Evolutionary conservation across 2,888 invertebrate species (phyloP).

Genomic region (Acrocyrtus sp.): DNA sequence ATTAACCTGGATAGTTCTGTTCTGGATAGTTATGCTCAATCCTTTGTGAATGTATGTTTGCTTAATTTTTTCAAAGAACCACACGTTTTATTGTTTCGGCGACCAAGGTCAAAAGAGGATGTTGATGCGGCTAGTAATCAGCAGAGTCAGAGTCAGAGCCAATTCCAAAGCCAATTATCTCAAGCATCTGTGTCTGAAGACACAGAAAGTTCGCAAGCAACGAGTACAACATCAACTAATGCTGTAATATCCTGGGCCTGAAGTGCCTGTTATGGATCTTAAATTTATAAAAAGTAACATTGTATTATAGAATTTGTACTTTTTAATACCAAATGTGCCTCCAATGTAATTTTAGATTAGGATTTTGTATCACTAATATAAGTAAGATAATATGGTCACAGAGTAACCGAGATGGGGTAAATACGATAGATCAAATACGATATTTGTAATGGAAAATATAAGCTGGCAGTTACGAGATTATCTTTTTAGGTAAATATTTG

Average conservation of each 20-base stretch:
- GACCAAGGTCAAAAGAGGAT: conserved; percentile 66
- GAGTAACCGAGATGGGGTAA: no score
- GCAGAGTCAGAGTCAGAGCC: conserved; percentile 14
- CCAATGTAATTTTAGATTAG: no score
- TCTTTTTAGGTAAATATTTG: no score
- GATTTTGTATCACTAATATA: no score
- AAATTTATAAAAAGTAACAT: no score
- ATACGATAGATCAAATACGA: no score
- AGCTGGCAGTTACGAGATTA: no score
- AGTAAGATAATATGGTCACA: no score
- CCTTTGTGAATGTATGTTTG: background rate
- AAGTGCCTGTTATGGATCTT: background rate
- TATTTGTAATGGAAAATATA: no score
- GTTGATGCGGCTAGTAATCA: background rate
- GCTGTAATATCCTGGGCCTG: conserved; percentile 22
- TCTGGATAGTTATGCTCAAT: background rate
- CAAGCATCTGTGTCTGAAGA: conserved; percentile 3
- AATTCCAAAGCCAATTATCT: background rate
- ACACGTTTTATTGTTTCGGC: conserved; percentile 84
- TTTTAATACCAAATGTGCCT: no score
- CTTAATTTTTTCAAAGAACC: conserved; percentile 73
- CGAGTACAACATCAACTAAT: conserved; percentile 25
- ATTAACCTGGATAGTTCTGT: background rate
- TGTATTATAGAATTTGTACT: no score
- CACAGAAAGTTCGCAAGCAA: conserved; percentile 23